Conservation (phyloP, 2,797 vertebrate species). For the Pyrocephalus nanus region DNA sequence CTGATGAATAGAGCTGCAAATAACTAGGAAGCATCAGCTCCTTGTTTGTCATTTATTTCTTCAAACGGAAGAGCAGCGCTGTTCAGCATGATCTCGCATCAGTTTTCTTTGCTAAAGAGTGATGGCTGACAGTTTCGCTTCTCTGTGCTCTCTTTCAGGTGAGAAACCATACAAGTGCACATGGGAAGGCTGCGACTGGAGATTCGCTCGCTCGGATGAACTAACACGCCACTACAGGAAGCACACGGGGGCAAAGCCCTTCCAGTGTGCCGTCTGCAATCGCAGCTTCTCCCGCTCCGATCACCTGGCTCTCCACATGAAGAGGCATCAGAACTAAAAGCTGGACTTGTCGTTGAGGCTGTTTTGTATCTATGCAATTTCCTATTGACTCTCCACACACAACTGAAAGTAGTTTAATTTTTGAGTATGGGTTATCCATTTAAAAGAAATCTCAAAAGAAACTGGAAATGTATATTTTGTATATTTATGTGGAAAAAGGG, state of each 20-base stretch:
- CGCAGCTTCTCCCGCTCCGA: conserved; percentile 97
- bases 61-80: fast-evolving
- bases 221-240: conserved; percentile 97
- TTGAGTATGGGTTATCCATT: conserved; percentile 49
- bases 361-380: conserved; percentile 67
- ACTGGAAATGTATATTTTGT: conserved; percentile 85
- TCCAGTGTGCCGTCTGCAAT: conserved; percentile 92
- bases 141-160: conserved; percentile 74
- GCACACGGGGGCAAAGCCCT: conserved; percentile 96
- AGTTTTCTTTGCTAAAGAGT: not conserved
- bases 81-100: fast-evolving
- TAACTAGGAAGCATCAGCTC: not conserved
- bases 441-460: conserved; percentile 50
- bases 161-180: conserved; percentile 97
- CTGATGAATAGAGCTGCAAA: not conserved
- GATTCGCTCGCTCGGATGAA: conserved; percentile 95
- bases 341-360: not conserved
- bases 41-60: not conserved
- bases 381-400: conserved; percentile 11
- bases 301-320: conserved; percentile 98
- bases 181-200: conserved; percentile 97
- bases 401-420: conserved; percentile 45
- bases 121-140: not conserved
- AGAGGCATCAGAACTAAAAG: conserved; percentile 92
- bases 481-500: conserved; percentile 80